Conservation (phyloP, 2,888 invertebrate species). For the Trachelus tabidus region DNA sequence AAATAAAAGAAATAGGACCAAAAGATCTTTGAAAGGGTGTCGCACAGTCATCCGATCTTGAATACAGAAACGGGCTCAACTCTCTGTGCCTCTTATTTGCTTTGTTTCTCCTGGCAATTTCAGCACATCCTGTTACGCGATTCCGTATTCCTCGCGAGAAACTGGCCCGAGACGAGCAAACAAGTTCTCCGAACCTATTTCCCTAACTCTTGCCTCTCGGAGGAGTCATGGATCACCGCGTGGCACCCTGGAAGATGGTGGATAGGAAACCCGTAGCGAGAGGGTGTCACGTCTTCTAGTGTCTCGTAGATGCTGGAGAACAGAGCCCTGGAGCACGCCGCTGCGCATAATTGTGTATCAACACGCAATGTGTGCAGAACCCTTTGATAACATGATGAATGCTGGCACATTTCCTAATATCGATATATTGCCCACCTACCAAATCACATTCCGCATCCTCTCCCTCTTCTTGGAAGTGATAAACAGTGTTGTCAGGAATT, state of each 20-base stretch:
- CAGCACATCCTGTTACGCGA: slow-evolving; percentile 45
- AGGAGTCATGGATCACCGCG: slow-evolving; percentile 63
- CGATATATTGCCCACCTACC: neutral
- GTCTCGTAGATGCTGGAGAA: slow-evolving; percentile 1
- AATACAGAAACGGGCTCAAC: neutral
- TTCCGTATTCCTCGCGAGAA: slow-evolving; percentile 58
- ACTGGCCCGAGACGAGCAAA: slow-evolving; percentile 50
- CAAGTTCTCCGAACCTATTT: slow-evolving; percentile 65
- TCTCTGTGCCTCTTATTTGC: neutral
- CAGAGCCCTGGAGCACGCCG: slow-evolving; percentile 43
- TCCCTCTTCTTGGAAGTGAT: no score
- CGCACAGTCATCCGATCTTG: neutral
- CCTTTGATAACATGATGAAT: slow-evolving; percentile 65
- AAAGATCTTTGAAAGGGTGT: no score
- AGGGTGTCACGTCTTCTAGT: slow-evolving; percentile 4
- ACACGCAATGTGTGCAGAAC: slow-evolving; percentile 56
- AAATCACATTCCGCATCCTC: neutral
- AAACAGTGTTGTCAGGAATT: no score
- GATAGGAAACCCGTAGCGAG: slow-evolving; percentile 8
- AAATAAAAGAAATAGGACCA: no score
- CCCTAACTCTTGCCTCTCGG: slow-evolving; percentile 62
- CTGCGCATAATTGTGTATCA: slow-evolving; percentile 65
- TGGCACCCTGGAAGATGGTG: slow-evolving; percentile 38
- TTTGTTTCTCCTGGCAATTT: slow-evolving; percentile 47
- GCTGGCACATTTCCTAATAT: slow-evolving; percentile 38